Percentiles rank a stretch among this genome's conserved stretches.
phyloP scores from a whole-genome alignment of 2,888 invertebrate genomes.

The Pediacus dermestoides region DNA sequence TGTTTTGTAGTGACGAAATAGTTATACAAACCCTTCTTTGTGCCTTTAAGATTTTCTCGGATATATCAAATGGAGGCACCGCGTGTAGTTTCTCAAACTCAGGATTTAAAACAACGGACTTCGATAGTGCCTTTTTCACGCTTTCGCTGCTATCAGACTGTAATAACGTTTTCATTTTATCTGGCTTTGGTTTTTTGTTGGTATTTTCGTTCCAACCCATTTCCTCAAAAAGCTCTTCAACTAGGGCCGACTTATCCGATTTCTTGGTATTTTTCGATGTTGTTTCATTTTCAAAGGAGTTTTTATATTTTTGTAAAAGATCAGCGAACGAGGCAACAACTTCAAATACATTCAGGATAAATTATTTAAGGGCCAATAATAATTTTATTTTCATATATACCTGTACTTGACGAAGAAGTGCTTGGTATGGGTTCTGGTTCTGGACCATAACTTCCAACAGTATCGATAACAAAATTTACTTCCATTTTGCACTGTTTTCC shows the following conservation, averaged over 20 bases:
- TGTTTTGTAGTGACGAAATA: no score
- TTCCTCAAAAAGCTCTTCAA: constrained; percentile 25
- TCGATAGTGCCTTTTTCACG: constrained; percentile 59
- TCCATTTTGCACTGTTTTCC: no score
- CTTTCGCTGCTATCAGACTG: constrained; percentile 41
- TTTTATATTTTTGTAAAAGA: constrained; percentile 8
- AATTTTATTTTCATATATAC: no score
- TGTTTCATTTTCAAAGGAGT: no score
- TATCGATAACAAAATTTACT: no score
- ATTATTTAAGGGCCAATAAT: no score
- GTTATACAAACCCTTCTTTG: constrained; percentile 55
- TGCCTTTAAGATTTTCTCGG: constrained; percentile 56
- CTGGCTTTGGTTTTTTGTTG: constrained; percentile 41
- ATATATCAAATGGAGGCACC: constrained; percentile 59
- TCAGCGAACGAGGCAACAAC: neutral
- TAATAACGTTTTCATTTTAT: no score
- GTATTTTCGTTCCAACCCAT: constrained; percentile 32
- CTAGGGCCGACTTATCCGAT: constrained; percentile 1
- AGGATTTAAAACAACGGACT: constrained; percentile 58
- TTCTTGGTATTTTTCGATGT: no score
- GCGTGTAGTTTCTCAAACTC: constrained; percentile 63
- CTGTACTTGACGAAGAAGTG: no score
- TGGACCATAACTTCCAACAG: no score
- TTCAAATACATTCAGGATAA: no score
- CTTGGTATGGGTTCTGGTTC: no score